A percentile compares a stretch with the other conserved stretches of the same genome.
Evolutionary conservation across 2,113 vertebrate genomes (phyloP).

Genomic region (Gnathonemus longibarbis): DNA sequence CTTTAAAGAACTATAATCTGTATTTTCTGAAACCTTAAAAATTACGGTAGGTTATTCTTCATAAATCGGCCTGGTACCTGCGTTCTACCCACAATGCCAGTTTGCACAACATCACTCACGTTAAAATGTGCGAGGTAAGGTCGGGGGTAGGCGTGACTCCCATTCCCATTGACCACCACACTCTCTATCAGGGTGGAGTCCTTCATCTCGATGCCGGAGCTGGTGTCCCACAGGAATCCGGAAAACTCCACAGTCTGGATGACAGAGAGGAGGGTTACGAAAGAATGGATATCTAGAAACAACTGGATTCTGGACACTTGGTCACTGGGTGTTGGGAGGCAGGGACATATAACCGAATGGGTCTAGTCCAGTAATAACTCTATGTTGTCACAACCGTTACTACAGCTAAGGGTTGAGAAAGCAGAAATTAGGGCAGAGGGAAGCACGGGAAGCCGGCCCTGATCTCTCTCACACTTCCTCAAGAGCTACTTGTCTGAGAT

Average conservation of each 20-base stretch:
- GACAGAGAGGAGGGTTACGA: constrained; percentile 18
- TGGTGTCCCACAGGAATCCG: constrained; percentile 85
- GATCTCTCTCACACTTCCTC: not conserved
- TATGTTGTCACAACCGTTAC: not conserved
- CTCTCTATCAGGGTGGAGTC: constrained; percentile 58
- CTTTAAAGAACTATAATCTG: not conserved
- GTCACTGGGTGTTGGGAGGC: not conserved
- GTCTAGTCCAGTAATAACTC: not conserved
- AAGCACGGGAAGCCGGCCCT: not conserved
- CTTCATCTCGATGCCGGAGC: constrained; percentile 74
- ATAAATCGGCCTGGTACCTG: not conserved
- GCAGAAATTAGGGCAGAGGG: not conserved
- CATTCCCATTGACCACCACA: constrained; percentile 66
- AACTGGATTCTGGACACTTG: not conserved
- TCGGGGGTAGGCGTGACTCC: constrained; percentile 51
- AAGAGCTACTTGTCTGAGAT: not conserved
- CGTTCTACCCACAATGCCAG: not conserved
- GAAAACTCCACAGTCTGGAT: constrained; percentile 67
- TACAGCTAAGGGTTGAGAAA: not conserved
- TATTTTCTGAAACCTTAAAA: not conserved
- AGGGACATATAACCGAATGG: not conserved
- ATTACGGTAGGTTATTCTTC: not conserved
- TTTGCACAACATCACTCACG: constrained; percentile 49
- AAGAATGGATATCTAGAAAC: not conserved
- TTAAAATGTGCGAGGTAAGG: constrained; percentile 75